Evolutionary conservation across 2,888 invertebrate species (phyloP).

Genomic region (Xanthorhoe spadicearia): DNA sequence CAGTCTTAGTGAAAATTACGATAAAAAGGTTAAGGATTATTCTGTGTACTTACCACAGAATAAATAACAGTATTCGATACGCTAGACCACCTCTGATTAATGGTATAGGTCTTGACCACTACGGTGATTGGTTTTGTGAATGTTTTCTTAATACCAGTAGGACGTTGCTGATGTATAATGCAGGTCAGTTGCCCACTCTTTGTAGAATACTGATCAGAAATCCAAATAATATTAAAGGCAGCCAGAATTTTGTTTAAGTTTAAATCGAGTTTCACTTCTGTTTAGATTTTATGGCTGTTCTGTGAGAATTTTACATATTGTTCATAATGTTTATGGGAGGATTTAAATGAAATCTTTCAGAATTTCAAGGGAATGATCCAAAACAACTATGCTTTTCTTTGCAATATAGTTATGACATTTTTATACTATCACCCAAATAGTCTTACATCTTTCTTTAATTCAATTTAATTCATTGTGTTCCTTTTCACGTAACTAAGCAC

Average conservation of each 20-base stretch:
- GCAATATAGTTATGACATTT: too few species aligned
- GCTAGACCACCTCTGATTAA: constrained; percentile 63
- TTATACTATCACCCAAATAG: too few species aligned
- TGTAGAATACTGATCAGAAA: constrained; percentile 14
- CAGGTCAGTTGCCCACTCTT: constrained; percentile 23
- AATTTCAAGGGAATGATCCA: neutral
- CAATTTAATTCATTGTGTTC: too few species aligned
- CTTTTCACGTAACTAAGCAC: too few species aligned
- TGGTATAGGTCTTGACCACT: constrained; percentile 68
- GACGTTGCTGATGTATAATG: constrained; percentile 9
- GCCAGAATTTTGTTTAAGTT: neutral
- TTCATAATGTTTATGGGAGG: too few species aligned
- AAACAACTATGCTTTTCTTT: too few species aligned
- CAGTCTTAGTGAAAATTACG: neutral
- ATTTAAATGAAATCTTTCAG: too few species aligned
- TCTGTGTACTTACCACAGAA: constrained; percentile 19
- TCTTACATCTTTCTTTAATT: too few species aligned
- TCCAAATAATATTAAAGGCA: neutral
- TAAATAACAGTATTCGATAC: constrained; percentile 28
- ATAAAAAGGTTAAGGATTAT: neutral
- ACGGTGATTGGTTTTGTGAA: constrained; percentile 52
- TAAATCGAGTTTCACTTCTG: neutral
- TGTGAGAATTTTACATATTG: too few species aligned
- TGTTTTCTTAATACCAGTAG: constrained; percentile 28
- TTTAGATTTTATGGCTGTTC: neutral